Percentiles rank a stretch among this genome's conserved stretches.
phyloP scores from a whole-genome alignment of 2,888 invertebrate genomes.

The Harpalus rubripes region DNA sequence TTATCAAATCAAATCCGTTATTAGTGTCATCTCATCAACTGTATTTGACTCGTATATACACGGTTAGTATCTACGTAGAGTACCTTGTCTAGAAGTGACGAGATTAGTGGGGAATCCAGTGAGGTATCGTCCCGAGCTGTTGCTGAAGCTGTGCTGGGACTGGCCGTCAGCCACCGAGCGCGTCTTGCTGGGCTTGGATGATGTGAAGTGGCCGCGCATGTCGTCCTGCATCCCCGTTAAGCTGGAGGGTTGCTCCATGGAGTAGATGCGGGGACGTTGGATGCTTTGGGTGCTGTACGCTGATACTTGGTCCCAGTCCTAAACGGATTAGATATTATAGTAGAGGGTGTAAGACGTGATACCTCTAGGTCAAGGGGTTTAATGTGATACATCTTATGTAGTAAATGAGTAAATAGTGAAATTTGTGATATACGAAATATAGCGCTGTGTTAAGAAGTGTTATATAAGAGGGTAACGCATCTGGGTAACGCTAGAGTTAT shows the following conservation, averaged over 20 bases:
- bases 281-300: slow-evolving; percentile 94
- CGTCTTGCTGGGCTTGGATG: slow-evolving; percentile 81
- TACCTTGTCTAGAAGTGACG: slow-evolving; percentile 86
- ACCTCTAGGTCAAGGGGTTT: no score
- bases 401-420: no score
- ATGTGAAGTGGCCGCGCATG: slow-evolving; percentile 86
- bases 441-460: no score
- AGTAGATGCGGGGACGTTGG: slow-evolving; percentile 92
- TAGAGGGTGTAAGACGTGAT: not conserved
- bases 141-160: slow-evolving; percentile 93
- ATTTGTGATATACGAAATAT: no score
- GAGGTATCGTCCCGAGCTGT: slow-evolving; percentile 88
- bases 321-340: slow-evolving; percentile 9
- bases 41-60: slow-evolving; percentile 26
- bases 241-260: slow-evolving; percentile 82
- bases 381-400: no score
- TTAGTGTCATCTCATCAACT: not conserved
- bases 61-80: slow-evolving; percentile 68
- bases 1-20: no score
- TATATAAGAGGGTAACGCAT: no score
- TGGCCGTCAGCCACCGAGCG: slow-evolving; percentile 93
- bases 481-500: no score
- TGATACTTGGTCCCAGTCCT: slow-evolving; percentile 93
- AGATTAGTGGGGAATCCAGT: slow-evolving; percentile 86
- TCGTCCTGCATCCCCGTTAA: slow-evolving; percentile 82